A percentile compares a stretch with the other conserved stretches of the same genome.
Evolutionary conservation across 2,888 invertebrate genomes (phyloP).

Genomic region (Dasypolia templi): DNA sequence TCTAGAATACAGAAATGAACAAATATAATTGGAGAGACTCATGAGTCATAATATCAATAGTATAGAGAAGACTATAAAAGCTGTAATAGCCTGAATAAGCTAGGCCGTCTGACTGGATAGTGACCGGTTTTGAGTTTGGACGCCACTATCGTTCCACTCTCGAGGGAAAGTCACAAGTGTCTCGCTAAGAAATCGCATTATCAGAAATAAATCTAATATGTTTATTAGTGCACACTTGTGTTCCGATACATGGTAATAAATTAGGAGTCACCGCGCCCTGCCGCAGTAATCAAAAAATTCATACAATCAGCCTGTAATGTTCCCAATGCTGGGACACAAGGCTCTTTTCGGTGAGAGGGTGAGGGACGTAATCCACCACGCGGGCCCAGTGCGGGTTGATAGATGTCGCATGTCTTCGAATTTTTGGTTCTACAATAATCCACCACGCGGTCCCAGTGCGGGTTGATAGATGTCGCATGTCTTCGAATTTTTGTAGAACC

Average conservation of each 20-base stretch:
- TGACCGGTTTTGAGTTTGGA: background rate
- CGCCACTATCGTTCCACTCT: background rate
- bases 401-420: no score
- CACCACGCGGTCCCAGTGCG: no score
- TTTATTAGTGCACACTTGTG: background rate
- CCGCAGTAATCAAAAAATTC: background rate
- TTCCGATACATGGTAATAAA: background rate
- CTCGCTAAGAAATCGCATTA: background rate
- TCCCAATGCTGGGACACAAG: no score
- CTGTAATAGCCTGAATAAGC: no score
- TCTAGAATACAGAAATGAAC: constrained; percentile 4
- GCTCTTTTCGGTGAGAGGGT: no score
- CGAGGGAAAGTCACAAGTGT: background rate
- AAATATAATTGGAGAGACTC: background rate
- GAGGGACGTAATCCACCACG: no score
- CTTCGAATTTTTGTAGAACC: no score
- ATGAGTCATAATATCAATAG: background rate
- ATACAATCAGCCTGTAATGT: no score
- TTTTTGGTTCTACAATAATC: no score
- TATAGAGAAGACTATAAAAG: background rate
- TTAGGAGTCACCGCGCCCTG: background rate
- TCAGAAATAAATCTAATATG: background rate
- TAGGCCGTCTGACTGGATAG: background rate
- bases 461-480: no score
- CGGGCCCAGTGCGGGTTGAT: no score